Evolutionary conservation across 2,113 vertebrate genomes (phyloP).

Genomic region (Lampris incognitus): DNA sequence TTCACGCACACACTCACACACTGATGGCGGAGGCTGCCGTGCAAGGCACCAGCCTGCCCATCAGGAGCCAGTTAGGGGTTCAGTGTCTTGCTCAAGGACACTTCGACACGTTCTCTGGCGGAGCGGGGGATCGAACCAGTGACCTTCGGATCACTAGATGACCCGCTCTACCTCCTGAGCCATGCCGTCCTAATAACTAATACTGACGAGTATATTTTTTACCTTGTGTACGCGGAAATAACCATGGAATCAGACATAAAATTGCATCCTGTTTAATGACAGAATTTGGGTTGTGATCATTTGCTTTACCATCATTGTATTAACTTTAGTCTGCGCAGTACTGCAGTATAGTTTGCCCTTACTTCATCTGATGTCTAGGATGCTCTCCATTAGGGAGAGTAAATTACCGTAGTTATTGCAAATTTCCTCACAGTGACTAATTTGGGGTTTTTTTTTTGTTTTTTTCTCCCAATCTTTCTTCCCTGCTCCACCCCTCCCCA

Average conservation of each 20-base stretch:
- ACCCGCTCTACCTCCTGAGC: too few species aligned
- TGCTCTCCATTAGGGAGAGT: slow-evolving; percentile 1
- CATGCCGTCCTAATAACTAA: slow-evolving; percentile 2
- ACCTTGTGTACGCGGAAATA: slow-evolving; percentile 14
- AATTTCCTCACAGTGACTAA: slow-evolving; percentile 33
- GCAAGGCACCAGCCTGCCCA: too few species aligned
- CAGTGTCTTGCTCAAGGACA: too few species aligned
- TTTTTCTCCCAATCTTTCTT: slow-evolving; percentile 9
- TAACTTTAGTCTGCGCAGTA: neutral
- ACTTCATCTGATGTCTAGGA: neutral
- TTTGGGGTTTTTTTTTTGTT: neutral
- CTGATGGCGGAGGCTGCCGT: too few species aligned
- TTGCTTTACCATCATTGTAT: neutral
- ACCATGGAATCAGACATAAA: slow-evolving; percentile 27
- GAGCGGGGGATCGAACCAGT: too few species aligned
- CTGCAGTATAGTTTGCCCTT: neutral
- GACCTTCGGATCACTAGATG: too few species aligned
- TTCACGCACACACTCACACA: too few species aligned
- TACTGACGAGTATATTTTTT: slow-evolving; percentile 50
- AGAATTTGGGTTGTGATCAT: neutral
- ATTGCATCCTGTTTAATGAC: slow-evolving; percentile 6
- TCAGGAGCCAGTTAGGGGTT: too few species aligned
- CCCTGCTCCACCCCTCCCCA: slow-evolving; percentile 14
- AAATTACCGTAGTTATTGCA: slow-evolving; percentile 9
- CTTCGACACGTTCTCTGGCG: too few species aligned